A percentile compares a stretch with the other conserved stretches of the same genome.
Evolutionary conservation across 2,797 vertebrate genomes (phyloP).

Genomic region (Pseudomugil gertrudae): DNA sequence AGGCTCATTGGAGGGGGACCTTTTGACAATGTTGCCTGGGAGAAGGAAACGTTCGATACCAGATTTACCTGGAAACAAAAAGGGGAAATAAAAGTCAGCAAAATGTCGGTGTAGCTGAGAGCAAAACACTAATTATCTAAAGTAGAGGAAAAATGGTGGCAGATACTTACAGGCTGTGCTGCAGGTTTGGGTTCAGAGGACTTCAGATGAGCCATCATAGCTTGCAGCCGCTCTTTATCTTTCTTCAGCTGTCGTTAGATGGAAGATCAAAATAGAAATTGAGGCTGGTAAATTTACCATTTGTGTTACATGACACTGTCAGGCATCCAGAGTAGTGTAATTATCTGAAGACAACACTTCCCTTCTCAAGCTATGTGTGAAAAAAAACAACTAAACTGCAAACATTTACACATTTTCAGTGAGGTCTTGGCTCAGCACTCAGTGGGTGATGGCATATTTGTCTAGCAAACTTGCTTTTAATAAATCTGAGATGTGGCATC

Average conservation of each 20-base stretch:
- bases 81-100: slow-evolving; percentile 3
- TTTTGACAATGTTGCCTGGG: slow-evolving; percentile 89
- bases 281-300: slow-evolving; percentile 44
- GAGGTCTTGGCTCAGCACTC: background rate
- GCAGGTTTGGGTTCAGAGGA: slow-evolving; percentile 95
- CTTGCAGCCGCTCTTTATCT: slow-evolving; percentile 98
- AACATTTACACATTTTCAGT: slow-evolving; percentile 7
- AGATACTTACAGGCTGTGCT: slow-evolving; percentile 90
- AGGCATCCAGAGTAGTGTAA: slow-evolving; percentile 42
- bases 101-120: slow-evolving; percentile 19
- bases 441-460: too few species aligned
- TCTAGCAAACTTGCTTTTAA: background rate
- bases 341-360: slow-evolving; percentile 54
- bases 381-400: slow-evolving; percentile 42
- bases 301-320: slow-evolving; percentile 27
- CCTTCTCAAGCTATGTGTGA: slow-evolving; percentile 53
- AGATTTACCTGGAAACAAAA: slow-evolving; percentile 85
- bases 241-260: slow-evolving; percentile 88
- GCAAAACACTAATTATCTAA: slow-evolving; percentile 55
- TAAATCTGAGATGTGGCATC: background rate
- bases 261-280: slow-evolving; percentile 51
- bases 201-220: slow-evolving; percentile 99
- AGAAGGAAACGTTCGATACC: slow-evolving; percentile 90
- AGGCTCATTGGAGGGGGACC: slow-evolving; percentile 90
- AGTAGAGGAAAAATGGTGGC: slow-evolving; percentile 38